Evolutionary conservation across 2,113 vertebrate species (phyloP).

Genomic region (Callithrix jacchus): DNA sequence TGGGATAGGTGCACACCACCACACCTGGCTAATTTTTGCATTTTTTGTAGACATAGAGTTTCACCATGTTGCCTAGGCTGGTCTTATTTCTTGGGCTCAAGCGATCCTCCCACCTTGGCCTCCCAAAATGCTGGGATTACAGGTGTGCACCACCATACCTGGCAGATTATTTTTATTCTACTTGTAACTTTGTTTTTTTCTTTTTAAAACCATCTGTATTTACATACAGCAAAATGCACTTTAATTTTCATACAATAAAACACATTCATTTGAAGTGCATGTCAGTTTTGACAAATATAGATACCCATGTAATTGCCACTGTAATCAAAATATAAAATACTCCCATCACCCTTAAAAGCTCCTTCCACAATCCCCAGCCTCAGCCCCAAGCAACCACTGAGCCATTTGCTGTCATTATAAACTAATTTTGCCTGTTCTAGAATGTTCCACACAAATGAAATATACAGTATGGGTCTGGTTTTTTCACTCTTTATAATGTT

Average conservation of each 20-base stretch:
- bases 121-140: too few relatives aligned
- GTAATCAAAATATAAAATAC: conserved; percentile 3
- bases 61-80: too few relatives aligned
- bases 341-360: background rate
- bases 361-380: background rate
- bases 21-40: too few relatives aligned
- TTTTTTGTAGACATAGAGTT: too few relatives aligned
- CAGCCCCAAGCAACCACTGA: background rate
- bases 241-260: background rate
- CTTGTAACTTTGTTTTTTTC: conserved; percentile 8
- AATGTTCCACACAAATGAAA: conserved; percentile 31
- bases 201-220: conserved; percentile 15
- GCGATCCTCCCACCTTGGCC: too few relatives aligned
- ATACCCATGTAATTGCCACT: background rate
- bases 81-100: too few relatives aligned
- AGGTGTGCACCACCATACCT: background rate
- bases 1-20: too few relatives aligned
- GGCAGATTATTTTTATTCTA: background rate
- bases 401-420: background rate
- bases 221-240: background rate
- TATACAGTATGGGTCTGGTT: background rate
- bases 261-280: background rate
- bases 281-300: background rate
- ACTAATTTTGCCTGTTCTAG: conserved; percentile 13
- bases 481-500: background rate